These are phyloP conservation scores for Drosophila murphyi DNA, from an alignment of 1,140 invertebrate species.

Conservation along the genomic window DNA sequence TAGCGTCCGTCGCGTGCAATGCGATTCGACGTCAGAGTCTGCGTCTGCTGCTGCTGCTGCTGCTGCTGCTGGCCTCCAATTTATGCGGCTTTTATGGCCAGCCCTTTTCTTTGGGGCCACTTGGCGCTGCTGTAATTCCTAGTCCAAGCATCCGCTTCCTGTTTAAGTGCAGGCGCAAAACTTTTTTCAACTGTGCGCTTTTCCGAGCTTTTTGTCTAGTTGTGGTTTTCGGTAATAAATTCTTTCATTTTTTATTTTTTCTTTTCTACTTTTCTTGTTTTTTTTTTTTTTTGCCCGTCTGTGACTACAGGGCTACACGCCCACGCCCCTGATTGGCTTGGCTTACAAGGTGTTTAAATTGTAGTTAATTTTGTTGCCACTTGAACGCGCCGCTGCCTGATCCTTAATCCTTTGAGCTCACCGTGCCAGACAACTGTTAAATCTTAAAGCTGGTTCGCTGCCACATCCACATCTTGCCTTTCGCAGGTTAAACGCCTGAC, in stretches of 20 bases:
- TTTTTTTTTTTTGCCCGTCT: conserved; percentile 48
- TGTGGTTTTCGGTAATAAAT: conserved; percentile 81
- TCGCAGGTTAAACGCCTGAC: conserved; percentile 77
- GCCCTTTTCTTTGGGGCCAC: conserved; percentile 58
- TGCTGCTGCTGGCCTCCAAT: conserved; percentile 54
- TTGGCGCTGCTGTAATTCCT: conserved; percentile 61
- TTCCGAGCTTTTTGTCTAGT: conserved; percentile 73
- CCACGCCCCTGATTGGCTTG: conserved; percentile 29
- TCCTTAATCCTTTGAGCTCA: conserved; percentile 39
- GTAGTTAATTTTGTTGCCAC: conserved; percentile 82
- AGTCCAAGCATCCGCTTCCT: conserved; percentile 81
- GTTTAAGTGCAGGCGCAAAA: conserved; percentile 75
- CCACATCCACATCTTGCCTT: neutral
- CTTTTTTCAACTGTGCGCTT: conserved; percentile 49
- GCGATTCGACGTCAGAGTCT: neutral
- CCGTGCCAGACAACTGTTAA: conserved; percentile 26
- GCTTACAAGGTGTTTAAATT: conserved; percentile 82
- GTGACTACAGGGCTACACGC: conserved; percentile 52
- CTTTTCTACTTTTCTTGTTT: neutral
- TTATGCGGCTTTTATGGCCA: conserved; percentile 68
- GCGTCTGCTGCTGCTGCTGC: conserved; percentile 27
- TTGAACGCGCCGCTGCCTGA: conserved; percentile 54
- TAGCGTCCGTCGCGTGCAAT: conserved; percentile 35
- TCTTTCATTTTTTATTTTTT: conserved; percentile 45
- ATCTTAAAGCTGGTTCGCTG: conserved; percentile 35